Evolutionary conservation across 2,888 invertebrate genomes (phyloP), one percentile per base, ranked within the genome.

Genomic region (Zaprionus obscuricornis): DNA sequence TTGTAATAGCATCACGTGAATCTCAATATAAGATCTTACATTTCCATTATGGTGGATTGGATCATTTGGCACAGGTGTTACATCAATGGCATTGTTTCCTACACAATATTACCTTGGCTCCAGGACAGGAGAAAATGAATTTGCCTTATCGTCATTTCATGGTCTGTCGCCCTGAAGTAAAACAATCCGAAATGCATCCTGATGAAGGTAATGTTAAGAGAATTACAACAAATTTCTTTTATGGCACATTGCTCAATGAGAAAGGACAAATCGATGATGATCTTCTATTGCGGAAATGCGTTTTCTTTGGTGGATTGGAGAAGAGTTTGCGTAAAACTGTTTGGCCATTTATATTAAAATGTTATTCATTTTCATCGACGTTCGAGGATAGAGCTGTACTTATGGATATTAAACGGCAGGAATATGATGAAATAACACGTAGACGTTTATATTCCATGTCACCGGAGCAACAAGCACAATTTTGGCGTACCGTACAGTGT

Each of bases 1-100:
- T 98, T 63, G 98, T 98, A 8, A 97, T 98, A 11, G 98, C 98
- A 0, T 98, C 98, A 18, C 92, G 96, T 49, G 98, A 98, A 89
- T 97, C 97, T 1, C 98, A 98, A 90, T 98, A 98, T 90, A 98
- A 98, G 92, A 98, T 98, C 71, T 91, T 98, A 42, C 98, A 98
- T 90, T 98, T 98, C 89, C 98, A 98, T 88, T 95, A 97, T 82
- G 98, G 98, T 1, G 98, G 98, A 0, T 91, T 98, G 70, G 98
- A 98, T 90, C 95, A 96, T 87, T 91, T 98, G 77, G 97, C 97
- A 0, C 95, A 96, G 88, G 95, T 97, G 10, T 92, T 98, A 73
- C 97, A 98, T 86, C 95, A 97, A 85, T 98, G 98, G 98, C 97
- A 97, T 89, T 96, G 97, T 26, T 92, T 96, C 84, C 92, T 95